These are phyloP conservation scores for Andrena camellia DNA, from an alignment of 2,888 invertebrate species.

Conservation along the genomic window DNA sequence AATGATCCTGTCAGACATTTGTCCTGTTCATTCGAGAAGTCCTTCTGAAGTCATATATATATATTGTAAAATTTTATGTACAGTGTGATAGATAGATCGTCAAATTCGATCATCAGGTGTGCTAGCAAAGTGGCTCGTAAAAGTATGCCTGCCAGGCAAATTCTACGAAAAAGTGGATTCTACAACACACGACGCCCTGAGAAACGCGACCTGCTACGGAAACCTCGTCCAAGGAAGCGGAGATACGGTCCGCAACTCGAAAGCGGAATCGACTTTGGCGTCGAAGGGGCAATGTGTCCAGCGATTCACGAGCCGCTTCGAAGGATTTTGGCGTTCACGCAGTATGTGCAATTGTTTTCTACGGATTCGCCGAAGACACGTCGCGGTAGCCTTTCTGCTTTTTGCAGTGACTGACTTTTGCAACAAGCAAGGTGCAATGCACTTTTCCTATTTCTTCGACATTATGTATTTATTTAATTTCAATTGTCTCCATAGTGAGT, in stretches of 20 bases:
- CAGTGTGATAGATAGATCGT: background rate
- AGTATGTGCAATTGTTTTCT: slow-evolving; percentile 24
- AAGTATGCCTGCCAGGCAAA: slow-evolving; percentile 1
- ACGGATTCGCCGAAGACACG: background rate
- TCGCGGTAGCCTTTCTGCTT: too few relatives aligned
- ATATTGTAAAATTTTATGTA: too few relatives aligned
- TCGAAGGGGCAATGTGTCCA: slow-evolving; percentile 67
- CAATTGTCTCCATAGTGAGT: too few relatives aligned
- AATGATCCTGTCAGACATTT: too few relatives aligned
- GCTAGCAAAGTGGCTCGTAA: background rate
- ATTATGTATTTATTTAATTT: too few relatives aligned
- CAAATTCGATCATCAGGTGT: background rate
- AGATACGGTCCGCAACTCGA: slow-evolving; percentile 80
- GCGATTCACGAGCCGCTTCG: slow-evolving; percentile 49
- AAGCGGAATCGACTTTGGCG: slow-evolving; percentile 74
- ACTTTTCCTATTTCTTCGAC: too few relatives aligned
- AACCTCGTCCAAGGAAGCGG: slow-evolving; percentile 78
- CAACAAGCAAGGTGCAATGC: too few relatives aligned
- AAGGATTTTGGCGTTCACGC: slow-evolving; percentile 59
- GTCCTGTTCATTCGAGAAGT: too few relatives aligned
- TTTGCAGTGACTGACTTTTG: too few relatives aligned
- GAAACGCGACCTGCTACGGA: slow-evolving; percentile 40
- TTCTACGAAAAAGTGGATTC: slow-evolving; percentile 5
- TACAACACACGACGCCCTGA: slow-evolving; percentile 31
- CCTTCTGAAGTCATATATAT: too few relatives aligned